These are phyloP conservation scores for Nothocercus nigrocapillus DNA, from an alignment of 2,113 vertebrate genomes.

Conservation along the genomic window DNA sequence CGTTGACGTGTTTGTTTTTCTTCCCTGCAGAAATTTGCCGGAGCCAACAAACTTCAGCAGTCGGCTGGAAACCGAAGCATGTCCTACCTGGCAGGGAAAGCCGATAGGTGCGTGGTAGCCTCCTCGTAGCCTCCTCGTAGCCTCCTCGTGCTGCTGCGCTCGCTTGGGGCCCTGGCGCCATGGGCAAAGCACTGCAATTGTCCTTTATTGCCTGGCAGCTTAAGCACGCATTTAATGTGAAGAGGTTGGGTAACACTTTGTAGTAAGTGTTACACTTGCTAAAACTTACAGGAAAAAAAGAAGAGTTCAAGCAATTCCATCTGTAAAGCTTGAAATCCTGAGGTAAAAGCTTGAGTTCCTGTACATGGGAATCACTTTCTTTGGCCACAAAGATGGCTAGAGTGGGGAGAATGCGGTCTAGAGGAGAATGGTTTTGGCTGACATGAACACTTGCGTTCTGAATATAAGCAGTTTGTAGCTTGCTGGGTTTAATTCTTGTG, in stretches of 20 bases:
- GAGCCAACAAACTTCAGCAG: conserved; percentile 78
- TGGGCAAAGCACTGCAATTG: background rate
- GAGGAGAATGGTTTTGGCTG: background rate
- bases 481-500: background rate
- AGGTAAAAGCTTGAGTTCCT: background rate
- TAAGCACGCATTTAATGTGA: background rate
- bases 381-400: background rate
- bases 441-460: background rate
- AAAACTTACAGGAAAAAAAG: background rate
- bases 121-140: background rate
- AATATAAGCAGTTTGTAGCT: background rate
- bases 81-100: conserved; percentile 87
- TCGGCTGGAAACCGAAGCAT: conserved; percentile 86
- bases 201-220: background rate
- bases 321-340: conserved; percentile 2
- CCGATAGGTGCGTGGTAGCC: conserved; percentile 81
- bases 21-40: conserved; percentile 80
- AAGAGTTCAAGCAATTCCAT: background rate
- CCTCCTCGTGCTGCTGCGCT: too few species aligned
- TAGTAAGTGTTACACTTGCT: background rate
- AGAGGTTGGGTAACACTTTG: background rate
- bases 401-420: background rate
- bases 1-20: background rate
- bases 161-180: background rate
- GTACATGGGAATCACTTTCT: background rate